phyloP scores from a whole-genome alignment of 1,140 invertebrate genomes.

The Druon quercuslanigerum region DNA sequence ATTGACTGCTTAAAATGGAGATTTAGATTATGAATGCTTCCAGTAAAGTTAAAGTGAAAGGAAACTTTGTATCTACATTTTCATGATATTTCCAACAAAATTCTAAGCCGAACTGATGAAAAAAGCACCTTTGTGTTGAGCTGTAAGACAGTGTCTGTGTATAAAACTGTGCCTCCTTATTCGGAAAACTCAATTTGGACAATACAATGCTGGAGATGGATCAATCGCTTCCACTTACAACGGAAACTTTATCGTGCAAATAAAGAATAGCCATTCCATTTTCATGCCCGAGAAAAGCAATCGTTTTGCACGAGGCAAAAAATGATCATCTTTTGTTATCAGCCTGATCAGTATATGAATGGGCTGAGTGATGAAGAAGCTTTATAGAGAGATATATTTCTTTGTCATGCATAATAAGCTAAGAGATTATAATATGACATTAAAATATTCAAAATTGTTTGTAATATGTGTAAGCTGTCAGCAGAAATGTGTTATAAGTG shows the following conservation, averaged over 20 bases:
- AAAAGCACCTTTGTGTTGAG: not conserved
- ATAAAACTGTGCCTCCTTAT: not conserved
- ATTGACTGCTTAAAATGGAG: too few relatives aligned
- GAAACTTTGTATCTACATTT: too few relatives aligned
- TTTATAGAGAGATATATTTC: not conserved
- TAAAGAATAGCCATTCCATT: slow-evolving; percentile 22
- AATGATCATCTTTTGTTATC: not conserved
- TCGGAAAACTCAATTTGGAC: slow-evolving; percentile 21
- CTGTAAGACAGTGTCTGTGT: not conserved
- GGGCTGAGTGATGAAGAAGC: too few relatives aligned
- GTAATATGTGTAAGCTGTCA: too few relatives aligned
- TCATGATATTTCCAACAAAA: too few relatives aligned
- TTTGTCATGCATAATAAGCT: not conserved
- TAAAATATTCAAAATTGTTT: too few relatives aligned
- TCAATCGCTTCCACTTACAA: slow-evolving; percentile 10
- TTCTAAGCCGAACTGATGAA: not conserved
- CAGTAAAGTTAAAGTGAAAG: too few relatives aligned
- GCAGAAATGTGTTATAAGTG: too few relatives aligned
- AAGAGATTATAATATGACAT: too few relatives aligned
- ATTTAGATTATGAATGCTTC: too few relatives aligned
- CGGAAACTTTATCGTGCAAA: slow-evolving; percentile 26
- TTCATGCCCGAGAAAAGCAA: slow-evolving; percentile 19
- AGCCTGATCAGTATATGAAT: not conserved
- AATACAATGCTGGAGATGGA: slow-evolving; percentile 16
- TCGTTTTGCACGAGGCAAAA: not conserved